Evolutionary conservation across 2,113 vertebrate genomes (phyloP).

Genomic region (Eudyptes chrysolophus): DNA sequence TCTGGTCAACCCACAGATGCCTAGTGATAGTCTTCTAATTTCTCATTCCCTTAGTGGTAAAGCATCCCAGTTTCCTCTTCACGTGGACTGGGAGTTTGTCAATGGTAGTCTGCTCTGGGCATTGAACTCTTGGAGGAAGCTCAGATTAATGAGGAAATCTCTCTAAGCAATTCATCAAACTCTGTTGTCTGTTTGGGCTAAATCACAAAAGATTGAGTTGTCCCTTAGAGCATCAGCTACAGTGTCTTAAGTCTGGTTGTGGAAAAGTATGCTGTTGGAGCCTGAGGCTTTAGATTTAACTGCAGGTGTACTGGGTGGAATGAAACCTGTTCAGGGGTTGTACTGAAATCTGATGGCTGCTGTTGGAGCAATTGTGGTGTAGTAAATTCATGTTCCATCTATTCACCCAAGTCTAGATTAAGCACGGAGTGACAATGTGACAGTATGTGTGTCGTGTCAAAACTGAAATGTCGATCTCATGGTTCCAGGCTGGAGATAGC

Average conservation of each 20-base stretch:
- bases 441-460: rapidly evolving
- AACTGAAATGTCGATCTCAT: not conserved
- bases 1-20: not conserved
- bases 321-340: not conserved
- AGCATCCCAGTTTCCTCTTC: not conserved
- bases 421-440: rapidly evolving
- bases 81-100: not conserved
- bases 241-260: not conserved
- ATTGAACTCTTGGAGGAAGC: not conserved
- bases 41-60: not conserved
- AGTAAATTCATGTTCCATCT: not conserved
- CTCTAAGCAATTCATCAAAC: not conserved
- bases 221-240: not conserved
- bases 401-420: not conserved
- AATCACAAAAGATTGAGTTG: not conserved
- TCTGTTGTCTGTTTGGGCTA: not conserved
- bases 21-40: not conserved
- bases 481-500: not conserved
- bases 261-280: not conserved
- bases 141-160: not conserved
- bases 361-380: not conserved
- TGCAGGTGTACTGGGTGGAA: not conserved
- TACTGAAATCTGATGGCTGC: not conserved
- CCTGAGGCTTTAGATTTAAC: not conserved
- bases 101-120: not conserved